Conservation (phyloP, 2,113 vertebrate genomes). For the Chaenogobius annularis region DNA sequence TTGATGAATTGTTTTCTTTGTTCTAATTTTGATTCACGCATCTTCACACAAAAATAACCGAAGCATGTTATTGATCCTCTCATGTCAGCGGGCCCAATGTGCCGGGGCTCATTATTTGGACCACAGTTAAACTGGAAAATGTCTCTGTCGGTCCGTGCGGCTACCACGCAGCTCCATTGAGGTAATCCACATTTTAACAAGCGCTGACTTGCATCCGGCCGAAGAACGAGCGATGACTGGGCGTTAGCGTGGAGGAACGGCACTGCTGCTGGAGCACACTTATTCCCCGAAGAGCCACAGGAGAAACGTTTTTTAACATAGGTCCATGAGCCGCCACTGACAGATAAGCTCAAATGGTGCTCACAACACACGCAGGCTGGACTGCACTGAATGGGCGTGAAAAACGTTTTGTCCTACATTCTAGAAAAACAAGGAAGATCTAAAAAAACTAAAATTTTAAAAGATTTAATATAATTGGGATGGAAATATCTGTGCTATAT, state of each 20-base stretch:
- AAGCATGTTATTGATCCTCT: constrained; percentile 5
- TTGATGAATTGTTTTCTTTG: too few species aligned
- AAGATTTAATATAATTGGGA: too few species aligned
- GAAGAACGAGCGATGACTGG: constrained; percentile 56
- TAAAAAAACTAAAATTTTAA: too few species aligned
- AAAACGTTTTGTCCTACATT: background rate
- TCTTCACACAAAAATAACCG: too few species aligned
- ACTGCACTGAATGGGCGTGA: background rate
- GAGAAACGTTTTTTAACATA: constrained; percentile 13
- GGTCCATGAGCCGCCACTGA: constrained; percentile 26
- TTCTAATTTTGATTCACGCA: too few species aligned
- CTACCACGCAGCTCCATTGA: constrained; percentile 60
- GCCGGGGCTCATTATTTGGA: constrained; percentile 45
- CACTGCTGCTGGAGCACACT: constrained; percentile 26
- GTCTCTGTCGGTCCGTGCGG: constrained; percentile 42
- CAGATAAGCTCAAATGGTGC: constrained; percentile 14
- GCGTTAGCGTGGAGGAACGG: constrained; percentile 24
- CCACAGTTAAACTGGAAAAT: constrained; percentile 70
- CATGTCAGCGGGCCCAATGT: background rate
- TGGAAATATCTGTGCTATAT: too few species aligned
- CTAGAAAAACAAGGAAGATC: too few species aligned
- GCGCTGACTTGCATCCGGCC: constrained; percentile 61
- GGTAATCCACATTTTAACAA: constrained; percentile 65
- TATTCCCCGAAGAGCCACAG: constrained; percentile 31
- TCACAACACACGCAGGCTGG: background rate